Evolutionary conservation across 2,797 vertebrate genomes (phyloP).

Genomic region (Ispidina lecontei): DNA sequence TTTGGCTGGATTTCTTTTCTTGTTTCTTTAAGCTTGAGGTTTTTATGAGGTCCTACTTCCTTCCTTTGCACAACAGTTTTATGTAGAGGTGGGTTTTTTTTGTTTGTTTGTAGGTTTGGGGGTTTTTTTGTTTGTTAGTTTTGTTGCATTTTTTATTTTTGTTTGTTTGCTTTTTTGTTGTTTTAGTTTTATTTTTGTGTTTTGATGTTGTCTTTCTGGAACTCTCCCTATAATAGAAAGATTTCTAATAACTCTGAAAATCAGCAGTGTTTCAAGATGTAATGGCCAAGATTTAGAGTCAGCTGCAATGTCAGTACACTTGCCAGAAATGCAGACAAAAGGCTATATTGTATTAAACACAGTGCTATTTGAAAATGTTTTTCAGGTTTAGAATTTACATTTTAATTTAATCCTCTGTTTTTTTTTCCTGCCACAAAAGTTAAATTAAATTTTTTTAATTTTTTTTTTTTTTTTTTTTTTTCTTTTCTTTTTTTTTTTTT

Average conservation of each 20-base stretch:
- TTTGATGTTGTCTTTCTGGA: not conserved
- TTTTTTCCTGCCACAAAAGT: no score
- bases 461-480: not conserved
- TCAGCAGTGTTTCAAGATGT: not conserved
- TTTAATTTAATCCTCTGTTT: not conserved
- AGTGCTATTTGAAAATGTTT: not conserved
- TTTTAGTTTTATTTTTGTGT: not conserved
- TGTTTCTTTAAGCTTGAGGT: not conserved
- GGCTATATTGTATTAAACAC: not conserved
- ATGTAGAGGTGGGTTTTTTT: not conserved
- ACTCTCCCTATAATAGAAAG: not conserved
- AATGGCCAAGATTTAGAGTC: not conserved
- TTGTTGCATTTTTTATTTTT: no score
- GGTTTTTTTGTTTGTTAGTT: no score
- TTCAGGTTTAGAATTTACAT: not conserved
- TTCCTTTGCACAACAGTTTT: not conserved
- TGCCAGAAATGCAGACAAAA: not conserved
- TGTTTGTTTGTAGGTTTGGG: no score
- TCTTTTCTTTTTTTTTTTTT: not conserved
- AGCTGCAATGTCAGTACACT: not conserved
- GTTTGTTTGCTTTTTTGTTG: no score
- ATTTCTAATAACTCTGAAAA: slow-evolving; percentile 21
- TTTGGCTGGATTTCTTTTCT: not conserved
- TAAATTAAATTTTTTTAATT: no score
- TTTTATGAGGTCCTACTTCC: not conserved